Conservation (phyloP, 1,140 invertebrate species). For the Lepidurus apus region DNA sequence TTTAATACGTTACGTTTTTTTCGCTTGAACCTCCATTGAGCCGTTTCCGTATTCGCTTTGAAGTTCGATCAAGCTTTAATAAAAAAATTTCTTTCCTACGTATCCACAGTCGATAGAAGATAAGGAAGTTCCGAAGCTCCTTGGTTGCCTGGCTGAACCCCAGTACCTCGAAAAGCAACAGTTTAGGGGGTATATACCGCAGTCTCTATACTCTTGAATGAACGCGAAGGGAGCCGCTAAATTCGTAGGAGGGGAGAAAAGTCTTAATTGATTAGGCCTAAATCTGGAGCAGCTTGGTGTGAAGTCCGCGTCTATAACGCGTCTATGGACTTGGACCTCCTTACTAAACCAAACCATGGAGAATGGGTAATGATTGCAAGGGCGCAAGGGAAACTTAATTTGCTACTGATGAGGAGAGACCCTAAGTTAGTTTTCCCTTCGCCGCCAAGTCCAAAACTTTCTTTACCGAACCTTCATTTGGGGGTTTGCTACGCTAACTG, state of each 20-base stretch:
- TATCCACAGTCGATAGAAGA: no score
- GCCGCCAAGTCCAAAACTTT: background rate
- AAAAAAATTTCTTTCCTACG: no score
- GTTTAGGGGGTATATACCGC: no score
- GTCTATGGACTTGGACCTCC: background rate
- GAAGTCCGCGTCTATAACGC: background rate
- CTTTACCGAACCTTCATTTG: background rate
- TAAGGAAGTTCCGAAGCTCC: no score
- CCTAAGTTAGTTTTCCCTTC: background rate
- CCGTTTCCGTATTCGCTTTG: no score
- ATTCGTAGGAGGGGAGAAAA: background rate
- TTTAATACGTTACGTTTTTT: no score
- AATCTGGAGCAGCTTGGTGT: background rate
- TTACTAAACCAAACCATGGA: background rate
- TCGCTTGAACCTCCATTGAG: no score
- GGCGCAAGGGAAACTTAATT: background rate
- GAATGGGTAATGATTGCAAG: slow-evolving; percentile 10
- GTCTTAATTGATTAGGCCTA: slow-evolving; percentile 19
- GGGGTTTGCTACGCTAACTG: background rate
- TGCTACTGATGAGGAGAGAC: background rate
- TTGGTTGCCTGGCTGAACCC: no score
- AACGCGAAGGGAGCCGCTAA: background rate
- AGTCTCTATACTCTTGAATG: background rate
- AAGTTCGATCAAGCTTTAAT: no score
- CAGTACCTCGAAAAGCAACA: no score